These are phyloP conservation scores for Archilochus colubris DNA, from an alignment of 2,113 vertebrate species.

Conservation along the genomic window DNA sequence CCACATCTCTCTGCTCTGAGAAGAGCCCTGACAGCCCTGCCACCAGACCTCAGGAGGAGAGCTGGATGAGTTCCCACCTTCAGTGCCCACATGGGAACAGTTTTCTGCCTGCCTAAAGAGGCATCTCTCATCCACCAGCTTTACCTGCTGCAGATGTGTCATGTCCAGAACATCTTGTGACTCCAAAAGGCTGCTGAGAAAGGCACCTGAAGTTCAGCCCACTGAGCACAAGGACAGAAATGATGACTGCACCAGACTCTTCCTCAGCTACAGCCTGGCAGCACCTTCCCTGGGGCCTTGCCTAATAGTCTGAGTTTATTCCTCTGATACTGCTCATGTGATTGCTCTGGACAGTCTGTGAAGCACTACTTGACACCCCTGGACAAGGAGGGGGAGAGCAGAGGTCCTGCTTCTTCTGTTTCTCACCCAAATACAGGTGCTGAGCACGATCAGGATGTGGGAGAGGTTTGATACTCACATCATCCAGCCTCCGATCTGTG, in stretches of 20 bases:
- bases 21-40: not conserved
- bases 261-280: not conserved
- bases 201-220: not conserved
- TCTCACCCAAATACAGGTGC: not conserved
- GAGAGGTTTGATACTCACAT: conserved; percentile 78
- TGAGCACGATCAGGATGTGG: not conserved
- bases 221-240: not conserved
- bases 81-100: not conserved
- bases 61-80: not conserved
- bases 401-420: not conserved
- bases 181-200: not conserved
- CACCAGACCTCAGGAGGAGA: not conserved
- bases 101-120: not conserved
- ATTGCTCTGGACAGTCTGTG: not conserved
- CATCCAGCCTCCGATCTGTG: conserved; percentile 91
- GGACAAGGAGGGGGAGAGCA: not conserved
- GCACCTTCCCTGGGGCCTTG: not conserved
- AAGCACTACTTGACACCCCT: not conserved
- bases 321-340: not conserved
- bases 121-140: not conserved
- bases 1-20: not conserved
- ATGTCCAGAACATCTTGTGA: not conserved
- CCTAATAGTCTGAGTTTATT: not conserved
- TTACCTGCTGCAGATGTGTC: not conserved
- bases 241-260: not conserved